These are phyloP conservation scores for Aulostomus chinensis DNA, from an alignment of 2,797 vertebrate species.

Conservation along the genomic window DNA sequence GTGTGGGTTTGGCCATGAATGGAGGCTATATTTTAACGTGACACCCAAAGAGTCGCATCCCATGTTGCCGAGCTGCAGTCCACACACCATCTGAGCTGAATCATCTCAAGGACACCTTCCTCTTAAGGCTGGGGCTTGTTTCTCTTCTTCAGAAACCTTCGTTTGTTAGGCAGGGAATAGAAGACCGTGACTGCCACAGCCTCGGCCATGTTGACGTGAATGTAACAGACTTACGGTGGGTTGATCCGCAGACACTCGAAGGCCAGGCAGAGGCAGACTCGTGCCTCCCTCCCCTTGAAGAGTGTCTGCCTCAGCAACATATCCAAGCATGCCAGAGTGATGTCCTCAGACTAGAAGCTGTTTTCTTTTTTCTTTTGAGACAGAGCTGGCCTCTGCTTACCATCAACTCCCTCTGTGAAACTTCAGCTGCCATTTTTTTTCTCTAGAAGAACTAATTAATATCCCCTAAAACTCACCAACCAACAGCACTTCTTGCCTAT, in stretches of 20 bases:
- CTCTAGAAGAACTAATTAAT: constrained; percentile 60
- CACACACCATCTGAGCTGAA: constrained; percentile 43
- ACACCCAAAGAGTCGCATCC: constrained; percentile 69
- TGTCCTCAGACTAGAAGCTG: constrained; percentile 49
- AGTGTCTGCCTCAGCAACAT: constrained; percentile 26
- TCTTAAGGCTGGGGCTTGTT: constrained; percentile 47
- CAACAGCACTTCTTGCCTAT: constrained; percentile 36
- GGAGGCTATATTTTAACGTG: constrained; percentile 71
- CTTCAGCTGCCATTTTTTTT: constrained; percentile 70
- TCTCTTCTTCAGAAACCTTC: constrained; percentile 14
- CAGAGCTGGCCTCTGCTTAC: constrained; percentile 74
- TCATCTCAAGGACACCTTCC: constrained; percentile 59
- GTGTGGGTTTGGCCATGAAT: constrained; percentile 75
- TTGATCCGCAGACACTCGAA: constrained; percentile 21
- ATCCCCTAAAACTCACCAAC: constrained; percentile 43
- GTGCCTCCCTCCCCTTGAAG: constrained; percentile 25
- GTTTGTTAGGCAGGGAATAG: constrained; percentile 12
- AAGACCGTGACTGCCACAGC: constrained; percentile 30
- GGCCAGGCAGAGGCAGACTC: constrained; percentile 11
- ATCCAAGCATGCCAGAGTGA: constrained; percentile 65
- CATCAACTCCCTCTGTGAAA: constrained; percentile 42
- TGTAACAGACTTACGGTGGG: constrained; percentile 26
- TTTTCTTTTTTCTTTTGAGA: constrained; percentile 31
- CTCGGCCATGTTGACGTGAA: constrained; percentile 70
- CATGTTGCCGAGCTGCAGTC: constrained; percentile 60